A percentile compares a stretch with the other conserved stretches of the same genome.
Evolutionary conservation across 2,113 vertebrate species (phyloP).

Genomic region (Paramormyrops kingsleyae): DNA sequence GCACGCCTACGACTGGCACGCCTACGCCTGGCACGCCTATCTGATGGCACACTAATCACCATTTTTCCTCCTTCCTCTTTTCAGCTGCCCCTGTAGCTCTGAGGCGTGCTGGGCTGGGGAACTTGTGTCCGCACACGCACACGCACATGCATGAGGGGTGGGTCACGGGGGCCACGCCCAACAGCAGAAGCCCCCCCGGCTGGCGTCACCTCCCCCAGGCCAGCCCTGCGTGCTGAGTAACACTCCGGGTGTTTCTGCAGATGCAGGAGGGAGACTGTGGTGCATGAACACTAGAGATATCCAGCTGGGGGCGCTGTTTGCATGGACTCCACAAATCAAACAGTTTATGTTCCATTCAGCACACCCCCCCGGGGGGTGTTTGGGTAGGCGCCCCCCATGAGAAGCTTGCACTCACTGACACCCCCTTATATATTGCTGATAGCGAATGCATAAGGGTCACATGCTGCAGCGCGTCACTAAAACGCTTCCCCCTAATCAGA

Average conservation of each 20-base stretch:
- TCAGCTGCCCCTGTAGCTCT: conserved; percentile 15
- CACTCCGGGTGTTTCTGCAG: background rate
- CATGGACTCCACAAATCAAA: background rate
- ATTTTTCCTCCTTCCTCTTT: conserved; percentile 28
- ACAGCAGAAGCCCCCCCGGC: background rate
- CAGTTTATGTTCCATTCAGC: background rate
- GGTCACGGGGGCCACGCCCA: background rate
- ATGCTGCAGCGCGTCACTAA: no score
- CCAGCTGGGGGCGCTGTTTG: background rate
- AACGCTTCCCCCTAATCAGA: background rate
- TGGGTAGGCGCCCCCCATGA: background rate
- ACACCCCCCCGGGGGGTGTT: background rate
- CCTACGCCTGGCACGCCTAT: conserved; percentile 68
- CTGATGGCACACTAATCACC: conserved; percentile 62
- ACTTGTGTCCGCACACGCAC: background rate
- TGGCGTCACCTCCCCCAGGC: background rate
- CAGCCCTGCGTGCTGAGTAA: background rate
- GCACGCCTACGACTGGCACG: conserved; percentile 61
- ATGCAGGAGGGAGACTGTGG: background rate
- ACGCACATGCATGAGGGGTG: background rate
- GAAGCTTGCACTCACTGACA: background rate
- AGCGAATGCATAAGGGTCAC: background rate
- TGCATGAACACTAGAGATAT: background rate
- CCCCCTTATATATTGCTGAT: background rate
- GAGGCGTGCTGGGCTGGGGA: background rate